phyloP scores from a whole-genome alignment of 2,797 vertebrate genomes.

The Paramormyrops hopkinsi region DNA sequence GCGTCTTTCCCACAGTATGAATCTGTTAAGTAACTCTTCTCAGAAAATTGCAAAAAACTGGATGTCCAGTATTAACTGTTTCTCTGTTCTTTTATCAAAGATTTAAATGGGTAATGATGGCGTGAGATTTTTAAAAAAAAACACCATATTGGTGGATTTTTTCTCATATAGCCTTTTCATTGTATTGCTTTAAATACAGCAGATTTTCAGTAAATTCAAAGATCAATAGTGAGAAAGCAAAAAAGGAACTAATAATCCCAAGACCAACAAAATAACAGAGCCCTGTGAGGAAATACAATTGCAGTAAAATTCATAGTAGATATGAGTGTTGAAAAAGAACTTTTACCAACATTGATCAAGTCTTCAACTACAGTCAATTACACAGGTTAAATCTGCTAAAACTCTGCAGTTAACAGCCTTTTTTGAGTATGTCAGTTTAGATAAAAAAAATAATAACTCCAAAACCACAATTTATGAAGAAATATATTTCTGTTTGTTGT shows the following conservation, averaged over 20 bases:
- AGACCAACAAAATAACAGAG: not conserved
- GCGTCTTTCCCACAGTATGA: not conserved
- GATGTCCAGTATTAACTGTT: not conserved
- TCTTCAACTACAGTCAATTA: not conserved
- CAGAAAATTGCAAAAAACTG: not conserved
- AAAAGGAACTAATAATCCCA: not conserved
- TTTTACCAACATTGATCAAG: not conserved
- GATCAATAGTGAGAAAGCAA: not conserved
- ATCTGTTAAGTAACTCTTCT: not conserved
- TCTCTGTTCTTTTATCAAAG: not conserved
- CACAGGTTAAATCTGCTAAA: not conserved
- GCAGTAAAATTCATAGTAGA: not conserved
- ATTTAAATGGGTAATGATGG: not conserved
- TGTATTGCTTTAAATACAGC: not conserved
- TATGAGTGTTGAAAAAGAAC: not conserved
- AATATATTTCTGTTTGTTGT: not conserved
- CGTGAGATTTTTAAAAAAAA: not conserved
- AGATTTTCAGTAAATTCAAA: not conserved
- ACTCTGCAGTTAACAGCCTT: not conserved
- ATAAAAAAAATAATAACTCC: not conserved
- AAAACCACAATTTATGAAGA: not conserved
- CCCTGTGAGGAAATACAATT: not conserved
- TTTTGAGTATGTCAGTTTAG: not conserved
- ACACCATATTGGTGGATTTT: not conserved
- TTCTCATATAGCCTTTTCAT: not conserved